Percentiles rank a stretch among this genome's conserved stretches.
phyloP scores from a whole-genome alignment of 2,113 vertebrate genomes.

The Tetrao urogallus region DNA sequence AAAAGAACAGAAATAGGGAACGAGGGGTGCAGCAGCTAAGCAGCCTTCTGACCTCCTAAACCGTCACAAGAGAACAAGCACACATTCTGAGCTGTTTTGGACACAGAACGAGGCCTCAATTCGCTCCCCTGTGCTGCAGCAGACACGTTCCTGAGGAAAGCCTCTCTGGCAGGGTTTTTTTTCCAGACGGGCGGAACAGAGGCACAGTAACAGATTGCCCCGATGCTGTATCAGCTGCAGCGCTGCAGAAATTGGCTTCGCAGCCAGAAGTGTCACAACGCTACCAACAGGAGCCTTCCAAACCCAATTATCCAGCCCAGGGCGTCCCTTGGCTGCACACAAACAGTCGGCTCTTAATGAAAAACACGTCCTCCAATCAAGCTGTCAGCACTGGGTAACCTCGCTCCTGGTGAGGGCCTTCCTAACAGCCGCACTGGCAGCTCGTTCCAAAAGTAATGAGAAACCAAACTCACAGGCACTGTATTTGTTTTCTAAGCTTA shows the following conservation, averaged over 20 bases:
- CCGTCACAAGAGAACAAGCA: neutral
- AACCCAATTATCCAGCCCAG: neutral
- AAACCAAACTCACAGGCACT: neutral
- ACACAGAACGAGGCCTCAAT: neutral
- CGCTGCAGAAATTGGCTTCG: neutral
- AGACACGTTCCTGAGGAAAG: neutral
- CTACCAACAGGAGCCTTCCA: neutral
- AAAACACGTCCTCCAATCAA: neutral
- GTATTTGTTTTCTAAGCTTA: no score
- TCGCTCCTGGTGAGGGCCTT: neutral
- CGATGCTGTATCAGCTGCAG: neutral
- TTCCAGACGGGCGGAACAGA: neutral
- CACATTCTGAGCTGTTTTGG: accelerated
- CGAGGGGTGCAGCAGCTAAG: neutral
- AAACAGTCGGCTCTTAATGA: neutral
- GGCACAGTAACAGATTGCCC: neutral
- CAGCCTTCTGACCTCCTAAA: neutral
- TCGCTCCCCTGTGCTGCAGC: neutral
- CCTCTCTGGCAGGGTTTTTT: neutral
- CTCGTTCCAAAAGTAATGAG: neutral
- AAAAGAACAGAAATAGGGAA: neutral
- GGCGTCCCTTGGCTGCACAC: neutral
- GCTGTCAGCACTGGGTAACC: neutral
- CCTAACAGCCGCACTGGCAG: accelerated
- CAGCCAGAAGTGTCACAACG: conserved; percentile 1